phyloP scores from a whole-genome alignment of 2,888 invertebrate species.

The Operophtera brumata region DNA sequence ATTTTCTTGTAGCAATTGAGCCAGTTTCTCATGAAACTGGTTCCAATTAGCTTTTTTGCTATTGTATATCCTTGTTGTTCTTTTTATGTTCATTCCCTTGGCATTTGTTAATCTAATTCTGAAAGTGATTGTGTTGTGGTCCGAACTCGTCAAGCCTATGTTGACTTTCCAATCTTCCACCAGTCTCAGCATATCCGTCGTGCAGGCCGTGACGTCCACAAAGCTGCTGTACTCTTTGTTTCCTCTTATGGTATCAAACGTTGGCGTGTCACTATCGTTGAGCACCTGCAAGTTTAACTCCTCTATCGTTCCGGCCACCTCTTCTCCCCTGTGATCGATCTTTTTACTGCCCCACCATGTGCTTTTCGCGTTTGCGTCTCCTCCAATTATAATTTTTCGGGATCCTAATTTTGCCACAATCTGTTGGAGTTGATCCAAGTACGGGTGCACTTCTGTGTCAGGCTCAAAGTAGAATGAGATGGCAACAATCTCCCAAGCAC shows the following conservation, averaged over 20 bases:
- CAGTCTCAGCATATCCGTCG: conserved; percentile 12
- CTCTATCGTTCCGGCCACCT: too few relatives aligned
- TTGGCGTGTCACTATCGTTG: conserved; percentile 33
- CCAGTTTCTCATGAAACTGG: neutral
- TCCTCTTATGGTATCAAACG: conserved; percentile 34
- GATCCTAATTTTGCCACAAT: neutral
- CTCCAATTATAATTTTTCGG: conserved; percentile 11
- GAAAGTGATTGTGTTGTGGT: conserved; percentile 33
- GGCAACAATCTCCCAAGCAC: too few relatives aligned
- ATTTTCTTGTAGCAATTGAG: conserved; percentile 1
- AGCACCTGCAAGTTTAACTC: conserved; percentile 30
- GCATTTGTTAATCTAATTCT: conserved; percentile 12
- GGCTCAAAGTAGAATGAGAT: too few relatives aligned
- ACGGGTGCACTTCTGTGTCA: neutral
- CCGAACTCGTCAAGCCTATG: conserved; percentile 23
- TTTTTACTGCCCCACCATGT: conserved; percentile 27
- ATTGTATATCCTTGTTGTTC: too few relatives aligned
- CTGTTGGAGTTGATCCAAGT: conserved; percentile 15
- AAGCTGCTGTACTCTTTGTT: too few relatives aligned
- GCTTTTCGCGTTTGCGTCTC: conserved; percentile 29
- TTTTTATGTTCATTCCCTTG: neutral
- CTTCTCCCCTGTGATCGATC: conserved; percentile 2
- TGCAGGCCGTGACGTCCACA: conserved; percentile 23
- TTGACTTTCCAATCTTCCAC: conserved; percentile 20
- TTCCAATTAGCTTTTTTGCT: neutral